phyloP scores from a whole-genome alignment of 2,888 invertebrate species.

The Ectemnius continuus region DNA sequence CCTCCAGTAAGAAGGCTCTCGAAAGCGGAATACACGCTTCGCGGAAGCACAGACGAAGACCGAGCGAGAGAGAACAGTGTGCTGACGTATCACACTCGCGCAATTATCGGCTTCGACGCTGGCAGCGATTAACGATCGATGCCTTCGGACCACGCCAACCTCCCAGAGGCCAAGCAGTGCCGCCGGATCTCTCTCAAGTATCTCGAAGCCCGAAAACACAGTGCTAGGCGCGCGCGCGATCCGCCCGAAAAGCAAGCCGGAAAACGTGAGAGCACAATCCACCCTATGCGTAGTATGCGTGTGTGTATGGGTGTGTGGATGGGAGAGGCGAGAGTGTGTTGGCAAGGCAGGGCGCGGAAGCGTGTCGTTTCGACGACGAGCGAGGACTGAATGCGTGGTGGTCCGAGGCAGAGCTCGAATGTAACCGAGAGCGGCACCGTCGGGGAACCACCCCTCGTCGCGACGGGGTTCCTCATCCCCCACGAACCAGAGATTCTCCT shows the following conservation, averaged over 20 bases:
- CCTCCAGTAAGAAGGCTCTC: too few relatives aligned
- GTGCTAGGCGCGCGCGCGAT: neutral
- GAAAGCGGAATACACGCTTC: too few relatives aligned
- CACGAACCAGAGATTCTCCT: constrained; percentile 11
- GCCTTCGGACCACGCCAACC: constrained; percentile 9
- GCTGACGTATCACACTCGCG: constrained; percentile 27
- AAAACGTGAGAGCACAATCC: neutral
- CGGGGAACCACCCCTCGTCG: constrained; percentile 69
- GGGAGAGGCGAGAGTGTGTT: neutral
- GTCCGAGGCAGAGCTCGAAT: constrained; percentile 57
- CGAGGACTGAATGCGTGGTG: constrained; percentile 61
- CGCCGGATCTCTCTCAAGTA: too few relatives aligned
- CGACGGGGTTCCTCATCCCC: constrained; percentile 31
- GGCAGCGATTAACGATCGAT: constrained; percentile 33
- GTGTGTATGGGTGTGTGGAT: neutral
- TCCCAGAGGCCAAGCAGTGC: too few relatives aligned
- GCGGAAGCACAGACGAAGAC: too few relatives aligned
- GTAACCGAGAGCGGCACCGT: constrained; percentile 62
- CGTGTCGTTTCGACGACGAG: constrained; percentile 54
- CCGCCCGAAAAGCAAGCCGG: neutral
- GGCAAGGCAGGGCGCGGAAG: neutral
- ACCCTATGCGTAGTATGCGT: neutral
- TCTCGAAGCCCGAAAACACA: neutral
- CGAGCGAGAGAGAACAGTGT: too few relatives aligned
- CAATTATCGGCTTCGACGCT: constrained; percentile 42